Percentiles rank a stretch among this genome's conserved stretches.
Conservation (phyloP, 2,888 invertebrate species). For the Hemicrepidius hirtus region DNA sequence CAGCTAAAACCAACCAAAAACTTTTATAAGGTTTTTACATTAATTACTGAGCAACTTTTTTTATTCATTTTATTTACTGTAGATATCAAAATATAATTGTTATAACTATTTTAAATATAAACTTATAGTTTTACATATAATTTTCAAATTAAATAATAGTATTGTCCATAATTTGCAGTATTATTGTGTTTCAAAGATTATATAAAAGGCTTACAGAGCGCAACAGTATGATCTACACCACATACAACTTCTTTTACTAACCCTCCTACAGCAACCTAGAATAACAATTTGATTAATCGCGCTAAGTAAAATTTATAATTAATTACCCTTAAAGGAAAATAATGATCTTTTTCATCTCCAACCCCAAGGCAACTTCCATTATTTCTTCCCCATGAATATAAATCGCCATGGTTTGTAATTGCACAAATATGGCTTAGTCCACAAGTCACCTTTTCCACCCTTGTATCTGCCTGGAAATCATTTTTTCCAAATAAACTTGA, state of each 20-base stretch:
- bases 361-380: slow-evolving; percentile 89
- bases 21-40: no score
- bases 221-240: slow-evolving; percentile 90
- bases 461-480: slow-evolving; percentile 83
- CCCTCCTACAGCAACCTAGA: slow-evolving; percentile 87
- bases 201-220: slow-evolving; percentile 83
- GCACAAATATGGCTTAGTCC: slow-evolving; percentile 89
- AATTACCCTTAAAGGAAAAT: slow-evolving; percentile 87
- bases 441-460: slow-evolving; percentile 80
- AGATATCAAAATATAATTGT: no score
- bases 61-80: no score
- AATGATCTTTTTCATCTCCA: slow-evolving; percentile 87
- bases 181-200: no score
- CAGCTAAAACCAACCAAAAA: no score
- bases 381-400: slow-evolving; percentile 96
- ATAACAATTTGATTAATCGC: slow-evolving; percentile 52
- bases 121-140: no score
- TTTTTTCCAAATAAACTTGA: slow-evolving; percentile 89
- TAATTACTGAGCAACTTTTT: no score
- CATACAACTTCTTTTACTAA: slow-evolving; percentile 83
- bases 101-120: no score
- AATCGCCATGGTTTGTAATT: slow-evolving; percentile 86
- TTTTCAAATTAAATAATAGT: no score
- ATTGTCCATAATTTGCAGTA: no score
- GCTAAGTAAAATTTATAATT: not conserved